Conservation (phyloP, 2,113 vertebrate species). For the Cyphomyrus discorhynchus region DNA sequence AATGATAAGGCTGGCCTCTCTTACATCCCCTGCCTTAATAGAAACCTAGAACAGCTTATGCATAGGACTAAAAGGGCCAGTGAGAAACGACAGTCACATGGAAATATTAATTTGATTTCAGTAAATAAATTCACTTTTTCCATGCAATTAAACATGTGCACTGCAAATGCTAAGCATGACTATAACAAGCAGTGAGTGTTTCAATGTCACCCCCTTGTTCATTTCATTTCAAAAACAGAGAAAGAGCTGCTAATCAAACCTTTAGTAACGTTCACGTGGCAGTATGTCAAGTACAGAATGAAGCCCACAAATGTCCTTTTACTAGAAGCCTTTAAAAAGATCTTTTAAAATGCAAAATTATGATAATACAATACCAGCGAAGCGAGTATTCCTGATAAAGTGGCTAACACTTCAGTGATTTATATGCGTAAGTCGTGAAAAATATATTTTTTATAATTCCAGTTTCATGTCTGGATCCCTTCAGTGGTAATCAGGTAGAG, state of each 20-base stretch:
- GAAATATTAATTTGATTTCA: not conserved
- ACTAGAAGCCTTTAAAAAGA: not conserved
- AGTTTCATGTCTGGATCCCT: not conserved
- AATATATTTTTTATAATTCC: not conserved
- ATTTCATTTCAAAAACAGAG: not conserved
- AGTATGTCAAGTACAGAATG: not conserved
- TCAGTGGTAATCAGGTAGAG: not conserved
- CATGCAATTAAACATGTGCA: not conserved
- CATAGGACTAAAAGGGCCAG: not conserved
- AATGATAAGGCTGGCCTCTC: not conserved
- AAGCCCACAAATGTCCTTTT: not conserved
- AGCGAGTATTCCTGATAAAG: not conserved
- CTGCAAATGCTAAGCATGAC: not conserved
- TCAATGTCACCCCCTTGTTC: not conserved
- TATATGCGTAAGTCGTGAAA: not conserved
- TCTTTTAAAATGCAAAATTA: not conserved
- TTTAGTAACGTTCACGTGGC: not conserved
- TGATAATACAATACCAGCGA: not conserved
- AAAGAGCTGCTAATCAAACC: not conserved
- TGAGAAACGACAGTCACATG: not conserved
- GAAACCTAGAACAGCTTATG: not conserved
- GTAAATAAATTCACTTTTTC: not conserved
- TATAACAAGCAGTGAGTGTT: not conserved
- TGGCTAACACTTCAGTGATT: not conserved
- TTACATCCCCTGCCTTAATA: not conserved